Conservation (phyloP, 2,113 vertebrate genomes). For the Illadopsis cleaveri region DNA sequence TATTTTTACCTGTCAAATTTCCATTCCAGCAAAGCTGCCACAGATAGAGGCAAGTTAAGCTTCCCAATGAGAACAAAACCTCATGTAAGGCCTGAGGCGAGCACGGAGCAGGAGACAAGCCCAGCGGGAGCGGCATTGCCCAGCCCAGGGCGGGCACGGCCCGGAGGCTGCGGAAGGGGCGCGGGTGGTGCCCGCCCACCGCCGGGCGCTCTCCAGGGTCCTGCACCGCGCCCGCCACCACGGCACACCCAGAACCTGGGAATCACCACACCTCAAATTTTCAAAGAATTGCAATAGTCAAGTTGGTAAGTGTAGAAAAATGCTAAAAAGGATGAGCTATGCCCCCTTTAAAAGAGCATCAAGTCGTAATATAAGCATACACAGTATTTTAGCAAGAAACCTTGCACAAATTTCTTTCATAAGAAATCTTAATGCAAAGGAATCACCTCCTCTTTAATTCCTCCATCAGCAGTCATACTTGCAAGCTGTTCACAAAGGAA, state of each 20-base stretch:
- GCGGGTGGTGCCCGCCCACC: fast-evolving
- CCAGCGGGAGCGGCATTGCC: fast-evolving
- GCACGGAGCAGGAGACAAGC: fast-evolving
- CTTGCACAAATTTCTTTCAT: too few species aligned
- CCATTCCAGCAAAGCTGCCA: not conserved
- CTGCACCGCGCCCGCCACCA: not conserved
- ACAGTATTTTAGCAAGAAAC: not conserved
- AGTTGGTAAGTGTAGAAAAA: not conserved
- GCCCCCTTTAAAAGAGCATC: not conserved
- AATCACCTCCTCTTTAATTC: not conserved
- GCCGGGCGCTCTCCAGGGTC: not conserved
- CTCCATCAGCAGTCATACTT: not conserved
- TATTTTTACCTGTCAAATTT: not conserved
- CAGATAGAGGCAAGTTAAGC: fast-evolving
- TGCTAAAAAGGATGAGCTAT: not conserved
- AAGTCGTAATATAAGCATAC: not conserved
- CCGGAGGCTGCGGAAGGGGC: not conserved
- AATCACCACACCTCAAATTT: not conserved
- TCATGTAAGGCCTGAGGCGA: fast-evolving
- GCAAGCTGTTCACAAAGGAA: not conserved
- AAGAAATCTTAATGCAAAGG: not conserved
- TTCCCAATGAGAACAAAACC: too few species aligned
- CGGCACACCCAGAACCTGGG: fast-evolving
- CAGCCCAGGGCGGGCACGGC: fast-evolving
- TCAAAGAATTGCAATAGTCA: not conserved